Percentiles rank a stretch among this genome's conserved stretches.
phyloP scores from a whole-genome alignment of 2,888 invertebrate species.

The Prenolepis imparis region DNA sequence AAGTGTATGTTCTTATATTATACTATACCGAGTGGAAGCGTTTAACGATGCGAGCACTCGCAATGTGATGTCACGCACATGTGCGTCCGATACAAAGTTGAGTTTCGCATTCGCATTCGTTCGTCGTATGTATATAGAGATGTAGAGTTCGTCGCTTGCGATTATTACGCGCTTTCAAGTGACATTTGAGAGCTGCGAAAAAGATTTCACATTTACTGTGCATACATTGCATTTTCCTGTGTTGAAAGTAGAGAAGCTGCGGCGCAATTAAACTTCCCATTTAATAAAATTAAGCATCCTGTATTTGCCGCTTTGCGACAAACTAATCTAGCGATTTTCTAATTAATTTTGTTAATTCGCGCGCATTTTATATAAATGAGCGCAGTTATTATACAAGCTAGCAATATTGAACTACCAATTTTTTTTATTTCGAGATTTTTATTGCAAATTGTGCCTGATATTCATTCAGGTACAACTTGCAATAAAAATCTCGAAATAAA shows the following conservation, averaged over 20 bases:
- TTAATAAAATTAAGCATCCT: not conserved
- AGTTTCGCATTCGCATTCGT: not conserved
- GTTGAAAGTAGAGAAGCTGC: not conserved
- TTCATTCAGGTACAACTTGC: too few species aligned
- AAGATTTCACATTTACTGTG: not conserved
- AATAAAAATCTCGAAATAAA: too few species aligned
- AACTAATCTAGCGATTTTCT: not conserved
- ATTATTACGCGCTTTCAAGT: not conserved
- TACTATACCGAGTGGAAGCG: constrained; percentile 17
- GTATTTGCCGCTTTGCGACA: not conserved
- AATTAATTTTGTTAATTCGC: not conserved
- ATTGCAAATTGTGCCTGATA: too few species aligned
- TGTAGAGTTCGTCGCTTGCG: not conserved
- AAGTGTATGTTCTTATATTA: constrained; percentile 61
- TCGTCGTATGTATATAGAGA: not conserved
- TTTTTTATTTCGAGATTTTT: too few species aligned
- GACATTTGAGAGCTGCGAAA: not conserved
- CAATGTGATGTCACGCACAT: constrained; percentile 41
- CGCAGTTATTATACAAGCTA: too few species aligned
- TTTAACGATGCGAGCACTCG: constrained; percentile 36
- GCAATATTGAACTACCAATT: too few species aligned
- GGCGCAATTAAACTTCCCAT: not conserved
- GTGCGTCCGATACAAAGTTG: constrained; percentile 17
- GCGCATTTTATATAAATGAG: too few species aligned
- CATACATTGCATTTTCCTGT: not conserved